Conservation (phyloP, 2,888 invertebrate genomes). For the Diadromus collaris region DNA sequence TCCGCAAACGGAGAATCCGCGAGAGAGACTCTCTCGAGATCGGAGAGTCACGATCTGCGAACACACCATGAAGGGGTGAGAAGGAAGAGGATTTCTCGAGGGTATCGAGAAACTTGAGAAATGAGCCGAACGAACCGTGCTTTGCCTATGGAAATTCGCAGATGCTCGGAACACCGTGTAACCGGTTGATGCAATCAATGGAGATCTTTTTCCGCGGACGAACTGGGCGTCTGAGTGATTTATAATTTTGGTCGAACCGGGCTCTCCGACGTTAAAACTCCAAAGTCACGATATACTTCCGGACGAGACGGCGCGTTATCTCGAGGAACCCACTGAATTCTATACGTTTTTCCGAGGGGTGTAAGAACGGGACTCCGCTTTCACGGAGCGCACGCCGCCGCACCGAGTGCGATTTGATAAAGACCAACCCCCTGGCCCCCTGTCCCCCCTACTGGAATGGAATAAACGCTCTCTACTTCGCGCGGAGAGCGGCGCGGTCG, state of each 20-base stretch:
- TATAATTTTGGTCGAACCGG: not conserved
- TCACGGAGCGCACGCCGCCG: not conserved
- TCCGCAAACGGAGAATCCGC: constrained; percentile 65
- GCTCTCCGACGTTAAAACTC: not conserved
- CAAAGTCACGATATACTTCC: not conserved
- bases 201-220: not conserved
- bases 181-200: not conserved
- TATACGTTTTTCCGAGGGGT: not conserved
- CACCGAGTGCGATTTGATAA: constrained; percentile 11
- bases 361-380: not conserved
- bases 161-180: not conserved
- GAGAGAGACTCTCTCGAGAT: constrained; percentile 62
- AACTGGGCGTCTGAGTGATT: not conserved
- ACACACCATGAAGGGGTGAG: not conserved
- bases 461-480: constrained; percentile 31
- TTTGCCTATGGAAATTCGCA: not conserved
- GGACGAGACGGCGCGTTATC: not conserved
- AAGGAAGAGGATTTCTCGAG: not conserved
- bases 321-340: not conserved
- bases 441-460: constrained; percentile 24
- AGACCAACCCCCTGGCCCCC: no score
- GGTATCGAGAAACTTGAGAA: not conserved
- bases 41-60: constrained; percentile 63
- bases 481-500: constrained; percentile 25
- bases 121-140: constrained; percentile 9